Evolutionary conservation across 2,797 vertebrate species (phyloP).

Genomic region (Sebastes reedi): DNA sequence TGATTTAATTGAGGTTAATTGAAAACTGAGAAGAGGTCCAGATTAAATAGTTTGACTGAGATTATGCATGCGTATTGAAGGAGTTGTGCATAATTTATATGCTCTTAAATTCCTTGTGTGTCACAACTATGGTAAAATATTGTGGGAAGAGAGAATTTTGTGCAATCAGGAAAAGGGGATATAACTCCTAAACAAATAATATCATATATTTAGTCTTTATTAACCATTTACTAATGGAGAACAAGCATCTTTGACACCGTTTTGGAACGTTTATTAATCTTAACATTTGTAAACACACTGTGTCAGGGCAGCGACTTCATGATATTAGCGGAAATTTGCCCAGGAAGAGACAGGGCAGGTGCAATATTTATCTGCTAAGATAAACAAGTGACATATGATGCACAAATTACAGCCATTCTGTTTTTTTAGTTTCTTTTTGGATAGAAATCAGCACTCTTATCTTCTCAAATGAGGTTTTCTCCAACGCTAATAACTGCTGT

Average conservation of each 20-base stretch:
- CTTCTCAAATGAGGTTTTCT: slow-evolving; percentile 75
- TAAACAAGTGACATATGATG: slow-evolving; percentile 48
- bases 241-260: neutral
- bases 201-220: neutral
- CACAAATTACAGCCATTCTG: slow-evolving; percentile 48
- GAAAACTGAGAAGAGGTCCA: slow-evolving; percentile 12
- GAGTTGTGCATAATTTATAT: slow-evolving; percentile 7
- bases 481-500: slow-evolving; percentile 93
- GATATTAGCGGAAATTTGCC: neutral
- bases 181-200: neutral
- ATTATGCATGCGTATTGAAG: slow-evolving; percentile 10
- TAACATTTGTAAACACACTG: neutral
- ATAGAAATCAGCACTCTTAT: slow-evolving; percentile 57
- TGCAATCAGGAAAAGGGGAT: neutral
- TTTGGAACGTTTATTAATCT: neutral
- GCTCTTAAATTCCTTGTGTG: slow-evolving; percentile 2
- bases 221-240: neutral
- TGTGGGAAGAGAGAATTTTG: neutral
- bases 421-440: slow-evolving; percentile 11
- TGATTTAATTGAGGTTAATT: slow-evolving; percentile 38
- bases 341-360: slow-evolving; percentile 10
- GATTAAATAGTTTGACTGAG: slow-evolving; percentile 31
- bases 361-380: slow-evolving; percentile 36
- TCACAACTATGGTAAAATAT: slow-evolving; percentile 29
- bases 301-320: neutral